A percentile compares a stretch with the other conserved stretches of the same genome.
phyloP scores from a whole-genome alignment of 1,140 invertebrate species.

The Heliconius eleuchia region DNA sequence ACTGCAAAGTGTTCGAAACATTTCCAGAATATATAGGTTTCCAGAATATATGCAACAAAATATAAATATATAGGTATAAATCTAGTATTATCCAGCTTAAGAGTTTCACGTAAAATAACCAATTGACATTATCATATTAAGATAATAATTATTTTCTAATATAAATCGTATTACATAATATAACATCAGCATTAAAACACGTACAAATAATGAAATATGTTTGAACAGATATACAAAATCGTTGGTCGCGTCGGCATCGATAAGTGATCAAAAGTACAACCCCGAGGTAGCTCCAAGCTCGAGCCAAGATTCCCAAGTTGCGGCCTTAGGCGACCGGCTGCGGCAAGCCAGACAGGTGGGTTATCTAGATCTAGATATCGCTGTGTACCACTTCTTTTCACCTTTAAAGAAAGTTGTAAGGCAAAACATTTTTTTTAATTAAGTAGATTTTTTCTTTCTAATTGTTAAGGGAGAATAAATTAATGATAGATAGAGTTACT shows the following conservation, averaged over 20 bases:
- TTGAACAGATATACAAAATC: conserved; percentile 72
- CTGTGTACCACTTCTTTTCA: background rate
- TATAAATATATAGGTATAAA: no score
- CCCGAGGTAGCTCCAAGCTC: conserved; percentile 61
- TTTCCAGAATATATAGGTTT: no score
- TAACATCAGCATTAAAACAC: no score
- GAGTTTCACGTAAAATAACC: no score
- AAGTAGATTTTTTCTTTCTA: background rate
- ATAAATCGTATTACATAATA: no score
- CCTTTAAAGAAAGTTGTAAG: background rate
- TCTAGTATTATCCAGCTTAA: no score
- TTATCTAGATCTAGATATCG: conserved; percentile 30
- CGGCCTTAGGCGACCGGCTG: conserved; percentile 67
- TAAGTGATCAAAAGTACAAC: conserved; percentile 77
- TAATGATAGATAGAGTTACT: no score
- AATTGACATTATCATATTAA: no score
- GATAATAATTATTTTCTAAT: no score
- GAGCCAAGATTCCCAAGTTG: conserved; percentile 57
- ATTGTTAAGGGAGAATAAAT: no score
- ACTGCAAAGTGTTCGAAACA: no score
- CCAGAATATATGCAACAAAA: no score
- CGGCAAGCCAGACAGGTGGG: conserved; percentile 74
- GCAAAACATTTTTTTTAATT: background rate
- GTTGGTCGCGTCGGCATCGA: conserved; percentile 64
- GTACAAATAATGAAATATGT: conserved; percentile 14